phyloP scores from a whole-genome alignment of 2,888 invertebrate species.

The Zaprionus obscuricornis region DNA sequence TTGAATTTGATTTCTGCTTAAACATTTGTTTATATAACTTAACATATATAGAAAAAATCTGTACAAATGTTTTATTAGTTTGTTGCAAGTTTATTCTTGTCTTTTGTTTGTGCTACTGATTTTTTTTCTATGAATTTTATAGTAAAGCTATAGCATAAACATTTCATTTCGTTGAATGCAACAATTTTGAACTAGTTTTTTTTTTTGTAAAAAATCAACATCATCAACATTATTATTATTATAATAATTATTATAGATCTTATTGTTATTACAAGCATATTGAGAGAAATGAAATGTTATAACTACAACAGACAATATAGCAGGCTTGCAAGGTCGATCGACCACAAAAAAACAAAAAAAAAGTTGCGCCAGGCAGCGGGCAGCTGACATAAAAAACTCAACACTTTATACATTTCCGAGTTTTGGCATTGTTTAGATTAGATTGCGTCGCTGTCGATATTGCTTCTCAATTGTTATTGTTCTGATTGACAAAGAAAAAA shows the following conservation, averaged over 20 bases:
- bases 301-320: conserved; percentile 5
- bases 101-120: background rate
- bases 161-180: no score
- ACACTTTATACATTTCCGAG: conserved; percentile 20
- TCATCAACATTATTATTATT: no score
- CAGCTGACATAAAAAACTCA: conserved; percentile 38
- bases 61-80: conserved; percentile 1
- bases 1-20: background rate
- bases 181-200: no score
- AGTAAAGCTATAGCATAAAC: no score
- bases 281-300: no score
- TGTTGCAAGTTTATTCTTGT: no score
- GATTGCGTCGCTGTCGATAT: conserved; percentile 39
- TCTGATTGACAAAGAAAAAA: conserved; percentile 29
- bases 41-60: no score
- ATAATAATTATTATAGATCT: no score
- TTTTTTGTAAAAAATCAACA: no score
- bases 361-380: no score
- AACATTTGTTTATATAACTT: conserved; percentile 16
- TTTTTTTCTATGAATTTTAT: no score
- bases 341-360: conserved; percentile 4
- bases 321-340: conserved; percentile 39
- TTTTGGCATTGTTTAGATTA: conserved; percentile 45
- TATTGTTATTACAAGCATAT: no score
- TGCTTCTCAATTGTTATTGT: conserved; percentile 24